Base-by-base conservation (phyloP, 2,797 vertebrate genomes). In the Gymnopithys bicolor region DNA sequence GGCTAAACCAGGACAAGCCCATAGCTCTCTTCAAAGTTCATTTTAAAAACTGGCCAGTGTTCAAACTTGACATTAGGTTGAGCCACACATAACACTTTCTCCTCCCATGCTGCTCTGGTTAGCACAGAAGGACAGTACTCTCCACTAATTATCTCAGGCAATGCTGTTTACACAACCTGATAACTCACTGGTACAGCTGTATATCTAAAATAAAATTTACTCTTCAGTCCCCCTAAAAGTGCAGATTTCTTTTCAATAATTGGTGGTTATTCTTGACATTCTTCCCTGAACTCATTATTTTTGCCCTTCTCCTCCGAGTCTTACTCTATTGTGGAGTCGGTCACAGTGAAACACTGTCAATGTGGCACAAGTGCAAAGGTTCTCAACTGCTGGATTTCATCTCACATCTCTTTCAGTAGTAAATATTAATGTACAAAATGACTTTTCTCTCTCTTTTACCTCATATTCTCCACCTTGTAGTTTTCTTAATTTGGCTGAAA, bases 201-300 rank as follows among this genome's bases (percentile, higher is more conserved):
- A 4, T 41, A 66, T 58, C 64, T 55, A 43, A 94, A 63, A 4
- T 15, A 67, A 88, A 87, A 53, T 58, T 80, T 84, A 59, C 14
- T 51, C 45, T 87, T 28, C n/a, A 59, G 41, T 25, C 25, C 16
- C 35, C 32, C 28, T 67, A 48, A 63, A 86, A 75, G 60, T 28
- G 13, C 39, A 80, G 7, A 17, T 86, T 63, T 52, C 62, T 80
- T 75, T 63, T 63, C 15, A 75, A 23, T 46, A 84, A 89, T 28
- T 77, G 35, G 49, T 74, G 39, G 49, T 59, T 39, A 67, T 35
- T 77, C 52, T 70, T 69, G 58, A 90, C n/a, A 58, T 62, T 87
- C n/a, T 89, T 51, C 39, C 81, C 32, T 1, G 9, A 75, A 32
- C n/a, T 95, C 66, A 59, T 81, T 92, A 94, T 35, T 87, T 94